Percentiles rank a stretch among this genome's conserved stretches.
These are phyloP conservation scores for Orthosia incerta DNA, from an alignment of 2,888 invertebrate species.

Conservation along the genomic window DNA sequence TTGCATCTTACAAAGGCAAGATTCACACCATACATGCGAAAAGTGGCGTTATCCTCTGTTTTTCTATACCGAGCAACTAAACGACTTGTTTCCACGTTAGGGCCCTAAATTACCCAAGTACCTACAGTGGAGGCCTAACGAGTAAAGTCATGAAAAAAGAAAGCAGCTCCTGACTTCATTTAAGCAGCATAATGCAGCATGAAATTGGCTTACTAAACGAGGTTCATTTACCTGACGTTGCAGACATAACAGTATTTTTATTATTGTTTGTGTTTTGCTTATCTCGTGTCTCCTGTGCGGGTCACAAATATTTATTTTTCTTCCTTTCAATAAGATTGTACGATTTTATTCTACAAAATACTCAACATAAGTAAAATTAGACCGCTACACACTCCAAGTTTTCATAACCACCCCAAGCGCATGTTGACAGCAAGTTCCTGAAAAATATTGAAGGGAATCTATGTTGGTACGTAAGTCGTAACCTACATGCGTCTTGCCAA, in stretches of 20 bases:
- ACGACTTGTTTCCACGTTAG: not conserved
- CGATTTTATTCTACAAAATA: not conserved
- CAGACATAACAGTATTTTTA: too few relatives aligned
- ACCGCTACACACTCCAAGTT: not conserved
- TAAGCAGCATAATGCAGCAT: not conserved
- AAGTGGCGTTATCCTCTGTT: too few relatives aligned
- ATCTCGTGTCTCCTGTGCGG: too few relatives aligned
- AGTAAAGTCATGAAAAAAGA: too few relatives aligned
- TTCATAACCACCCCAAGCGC: constrained; percentile 12
- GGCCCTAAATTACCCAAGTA: not conserved
- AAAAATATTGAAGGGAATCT: constrained; percentile 64
- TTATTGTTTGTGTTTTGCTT: too few relatives aligned
- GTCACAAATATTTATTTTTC: too few relatives aligned
- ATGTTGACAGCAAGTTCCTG: constrained; percentile 47
- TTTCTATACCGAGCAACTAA: not conserved
- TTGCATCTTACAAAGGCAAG: too few relatives aligned
- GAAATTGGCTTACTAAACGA: not conserved
- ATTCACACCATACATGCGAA: too few relatives aligned
- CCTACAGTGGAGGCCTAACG: not conserved
- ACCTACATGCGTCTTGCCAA: constrained; percentile 63
- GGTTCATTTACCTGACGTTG: too few relatives aligned
- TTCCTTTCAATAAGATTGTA: not conserved
- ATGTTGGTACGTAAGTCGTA: constrained; percentile 62
- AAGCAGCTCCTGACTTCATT: not conserved
- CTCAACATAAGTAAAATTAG: not conserved